Percentiles rank a stretch among this genome's conserved stretches.
Evolutionary conservation across 2,113 vertebrate species (phyloP).

Genomic region (Myrmecophaga tridactyla): DNA sequence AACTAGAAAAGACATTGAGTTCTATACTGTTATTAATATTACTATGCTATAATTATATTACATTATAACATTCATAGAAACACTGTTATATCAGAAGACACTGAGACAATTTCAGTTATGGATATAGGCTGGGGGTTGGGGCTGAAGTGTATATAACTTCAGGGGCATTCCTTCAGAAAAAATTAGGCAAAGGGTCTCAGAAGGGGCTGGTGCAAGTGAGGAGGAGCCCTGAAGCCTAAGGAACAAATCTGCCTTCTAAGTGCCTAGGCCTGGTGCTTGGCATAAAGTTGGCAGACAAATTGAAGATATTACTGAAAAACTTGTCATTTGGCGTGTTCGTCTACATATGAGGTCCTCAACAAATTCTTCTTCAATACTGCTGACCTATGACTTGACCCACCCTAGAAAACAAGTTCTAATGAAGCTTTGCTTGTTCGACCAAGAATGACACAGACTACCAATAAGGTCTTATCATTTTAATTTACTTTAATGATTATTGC

Average conservation of each 20-base stretch:
- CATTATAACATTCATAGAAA: neutral
- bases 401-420: slow-evolving; percentile 15
- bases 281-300: neutral
- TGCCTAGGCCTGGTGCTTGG: neutral
- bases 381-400: neutral
- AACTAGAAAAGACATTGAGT: neutral
- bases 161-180: neutral
- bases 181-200: neutral
- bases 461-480: slow-evolving; percentile 81
- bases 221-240: neutral
- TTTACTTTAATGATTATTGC: slow-evolving; percentile 89
- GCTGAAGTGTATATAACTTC: neutral
- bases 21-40: neutral
- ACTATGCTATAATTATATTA: neutral
- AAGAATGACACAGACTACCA: slow-evolving; percentile 66
- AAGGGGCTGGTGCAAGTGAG: neutral
- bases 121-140: neutral
- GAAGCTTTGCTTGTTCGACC: neutral
- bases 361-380: neutral
- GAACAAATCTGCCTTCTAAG: neutral
- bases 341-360: neutral
- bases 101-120: neutral
- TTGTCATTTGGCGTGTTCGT: neutral
- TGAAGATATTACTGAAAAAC: neutral
- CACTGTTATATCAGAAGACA: neutral